Base-by-base conservation (phyloP, 2,797 vertebrate species). In the Oceanodroma leucorhoa region DNA sequence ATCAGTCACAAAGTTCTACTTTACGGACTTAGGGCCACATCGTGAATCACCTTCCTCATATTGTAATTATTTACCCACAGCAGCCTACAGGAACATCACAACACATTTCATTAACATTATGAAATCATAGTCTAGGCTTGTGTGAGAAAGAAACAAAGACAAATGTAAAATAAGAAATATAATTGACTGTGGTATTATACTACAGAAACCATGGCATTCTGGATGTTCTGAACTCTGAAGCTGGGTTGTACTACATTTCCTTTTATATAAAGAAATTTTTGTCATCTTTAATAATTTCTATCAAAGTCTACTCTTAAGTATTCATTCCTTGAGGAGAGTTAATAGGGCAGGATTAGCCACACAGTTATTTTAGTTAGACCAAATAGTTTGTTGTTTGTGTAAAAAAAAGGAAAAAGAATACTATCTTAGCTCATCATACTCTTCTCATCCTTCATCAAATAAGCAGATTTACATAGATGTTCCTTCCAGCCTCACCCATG, bases 61-160 rank as follows among this genome's bases (percentile, higher is more conserved):
- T 8, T 66, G 51, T 50, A 87, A 67, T 86, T 93, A 78, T 91
- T 94, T 94, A 91, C 72, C 34, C 77, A 50, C 40, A 90, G 50
- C 32, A 38, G 34, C 58, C 70, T 87, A 88, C 77, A 91, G 70
- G 45, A 93, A 69, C 80, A 84, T 70, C 70, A 79, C 77, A 91
- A 83, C 24, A 81, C 23, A 11, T 90, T 86, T 90, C 70, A 91
- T 77, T 87, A 82, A 45, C 9, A 6, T 79, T 84, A 84, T 82
- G 76, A 92, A 96, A 83, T 76, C 51, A 45, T 32, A 62, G 80
- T 72, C 77, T 75, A 73, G 71, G 45, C 53, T 91, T 69, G 57
- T 84, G 38, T 82, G 83, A 94, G 73, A 91, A 93, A 80, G 24
- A 71, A 58, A 65, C 40, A 90, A 76, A 90, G 69, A 60, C 86